phyloP scores from a whole-genome alignment of 2,113 vertebrate species.

The Amphilophus citrinellus region DNA sequence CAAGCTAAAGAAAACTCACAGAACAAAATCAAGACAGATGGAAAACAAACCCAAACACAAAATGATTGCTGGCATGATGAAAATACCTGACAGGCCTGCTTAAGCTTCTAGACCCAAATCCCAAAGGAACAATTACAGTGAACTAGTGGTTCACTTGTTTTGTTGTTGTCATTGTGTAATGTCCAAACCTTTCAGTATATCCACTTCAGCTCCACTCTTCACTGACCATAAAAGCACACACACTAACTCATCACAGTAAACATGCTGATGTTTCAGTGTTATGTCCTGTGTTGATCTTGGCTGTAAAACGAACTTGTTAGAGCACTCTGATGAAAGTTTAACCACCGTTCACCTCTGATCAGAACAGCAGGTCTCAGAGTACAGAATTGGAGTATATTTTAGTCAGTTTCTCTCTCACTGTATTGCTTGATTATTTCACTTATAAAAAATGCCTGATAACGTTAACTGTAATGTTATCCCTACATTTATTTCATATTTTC shows the following conservation, averaged over 20 bases:
- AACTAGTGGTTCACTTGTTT: background rate
- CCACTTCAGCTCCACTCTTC: background rate
- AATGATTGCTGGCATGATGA: background rate
- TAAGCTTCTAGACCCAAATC: background rate
- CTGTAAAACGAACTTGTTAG: background rate
- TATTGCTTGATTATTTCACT: constrained; percentile 1
- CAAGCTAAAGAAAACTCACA: background rate
- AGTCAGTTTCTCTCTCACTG: background rate
- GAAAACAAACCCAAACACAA: background rate
- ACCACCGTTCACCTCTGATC: constrained; percentile 20
- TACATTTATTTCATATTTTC: too few species aligned
- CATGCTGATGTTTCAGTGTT: constrained; percentile 15
- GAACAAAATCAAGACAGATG: background rate
- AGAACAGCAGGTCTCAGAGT: background rate
- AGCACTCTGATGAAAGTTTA: constrained; percentile 31
- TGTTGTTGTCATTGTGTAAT: background rate
- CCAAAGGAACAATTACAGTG: background rate
- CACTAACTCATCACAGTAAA: background rate
- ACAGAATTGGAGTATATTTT: background rate
- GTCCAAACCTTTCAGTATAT: background rate
- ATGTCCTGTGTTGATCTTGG: background rate
- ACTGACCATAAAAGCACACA: background rate
- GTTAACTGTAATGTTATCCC: too few species aligned
- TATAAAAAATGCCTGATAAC: background rate
- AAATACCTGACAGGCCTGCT: background rate